Conservation (phyloP, 2,888 invertebrate genomes). For the Trachelus tabidus region DNA sequence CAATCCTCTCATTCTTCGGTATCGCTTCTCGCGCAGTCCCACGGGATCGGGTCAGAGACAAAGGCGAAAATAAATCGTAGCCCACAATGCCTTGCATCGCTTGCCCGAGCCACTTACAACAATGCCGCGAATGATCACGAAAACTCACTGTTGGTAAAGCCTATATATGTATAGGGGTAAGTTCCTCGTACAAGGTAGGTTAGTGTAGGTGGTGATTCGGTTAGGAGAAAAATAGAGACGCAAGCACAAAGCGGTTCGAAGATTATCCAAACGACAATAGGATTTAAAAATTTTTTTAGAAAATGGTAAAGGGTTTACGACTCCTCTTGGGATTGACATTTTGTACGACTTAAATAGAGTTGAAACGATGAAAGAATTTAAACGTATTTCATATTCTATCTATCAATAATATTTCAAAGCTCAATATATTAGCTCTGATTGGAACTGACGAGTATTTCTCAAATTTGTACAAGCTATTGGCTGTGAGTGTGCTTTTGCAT, state of each 20-base stretch:
- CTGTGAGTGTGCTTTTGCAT: not conserved
- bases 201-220: not conserved
- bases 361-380: not conserved
- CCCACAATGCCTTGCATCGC: constrained; percentile 31
- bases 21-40: constrained; percentile 37
- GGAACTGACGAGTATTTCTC: not conserved
- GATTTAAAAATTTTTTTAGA: not conserved
- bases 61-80: constrained; percentile 44
- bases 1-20: constrained; percentile 42
- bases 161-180: not conserved
- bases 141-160: constrained; percentile 10
- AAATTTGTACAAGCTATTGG: not conserved
- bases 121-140: constrained; percentile 28
- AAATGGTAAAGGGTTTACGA: not conserved
- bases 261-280: not conserved
- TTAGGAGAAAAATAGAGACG: not conserved
- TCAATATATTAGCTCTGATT: not conserved
- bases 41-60: constrained; percentile 43
- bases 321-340: not conserved
- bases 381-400: not conserved
- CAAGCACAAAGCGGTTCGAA: not conserved
- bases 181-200: not conserved
- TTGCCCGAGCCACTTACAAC: constrained; percentile 29
- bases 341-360: not conserved
- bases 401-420: not conserved